phyloP scores from a whole-genome alignment of 1,140 invertebrate species.

The Phymastichus coffea region DNA sequence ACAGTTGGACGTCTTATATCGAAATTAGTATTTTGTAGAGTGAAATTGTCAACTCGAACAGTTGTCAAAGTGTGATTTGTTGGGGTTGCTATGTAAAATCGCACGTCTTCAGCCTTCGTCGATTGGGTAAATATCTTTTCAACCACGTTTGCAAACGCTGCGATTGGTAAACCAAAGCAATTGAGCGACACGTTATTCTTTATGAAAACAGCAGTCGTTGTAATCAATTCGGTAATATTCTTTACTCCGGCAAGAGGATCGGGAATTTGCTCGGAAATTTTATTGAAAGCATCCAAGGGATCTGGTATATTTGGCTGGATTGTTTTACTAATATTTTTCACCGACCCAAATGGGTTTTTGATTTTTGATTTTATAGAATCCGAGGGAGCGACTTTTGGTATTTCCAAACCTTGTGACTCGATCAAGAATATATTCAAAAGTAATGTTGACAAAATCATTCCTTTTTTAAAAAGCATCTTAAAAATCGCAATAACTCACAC shows the following conservation, averaged over 20 bases:
- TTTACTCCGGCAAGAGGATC: neutral
- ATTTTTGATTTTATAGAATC: too few species aligned
- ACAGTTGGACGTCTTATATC: slow-evolving; percentile 53
- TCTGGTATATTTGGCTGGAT: too few species aligned
- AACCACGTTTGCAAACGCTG: neutral
- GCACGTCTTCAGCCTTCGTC: slow-evolving; percentile 39
- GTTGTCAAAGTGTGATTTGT: slow-evolving; percentile 34
- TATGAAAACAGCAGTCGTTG: neutral
- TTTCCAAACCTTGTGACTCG: too few species aligned
- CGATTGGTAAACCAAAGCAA: slow-evolving; percentile 12
- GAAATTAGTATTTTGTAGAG: slow-evolving; percentile 61
- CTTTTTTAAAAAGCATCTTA: too few species aligned
- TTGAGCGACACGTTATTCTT: neutral
- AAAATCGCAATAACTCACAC: too few species aligned
- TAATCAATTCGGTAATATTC: neutral
- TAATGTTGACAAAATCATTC: too few species aligned
- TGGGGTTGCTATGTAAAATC: slow-evolving; percentile 45
- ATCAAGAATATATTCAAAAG: too few species aligned
- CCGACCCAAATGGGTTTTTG: too few species aligned
- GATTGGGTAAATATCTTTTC: neutral
- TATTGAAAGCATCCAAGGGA: neutral
- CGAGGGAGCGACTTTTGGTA: too few species aligned
- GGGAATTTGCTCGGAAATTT: neutral
- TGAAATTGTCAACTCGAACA: slow-evolving; percentile 53
- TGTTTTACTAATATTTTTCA: neutral